Evolutionary conservation across 2,888 invertebrate genomes (phyloP).

Genomic region (Aelia acuminata): DNA sequence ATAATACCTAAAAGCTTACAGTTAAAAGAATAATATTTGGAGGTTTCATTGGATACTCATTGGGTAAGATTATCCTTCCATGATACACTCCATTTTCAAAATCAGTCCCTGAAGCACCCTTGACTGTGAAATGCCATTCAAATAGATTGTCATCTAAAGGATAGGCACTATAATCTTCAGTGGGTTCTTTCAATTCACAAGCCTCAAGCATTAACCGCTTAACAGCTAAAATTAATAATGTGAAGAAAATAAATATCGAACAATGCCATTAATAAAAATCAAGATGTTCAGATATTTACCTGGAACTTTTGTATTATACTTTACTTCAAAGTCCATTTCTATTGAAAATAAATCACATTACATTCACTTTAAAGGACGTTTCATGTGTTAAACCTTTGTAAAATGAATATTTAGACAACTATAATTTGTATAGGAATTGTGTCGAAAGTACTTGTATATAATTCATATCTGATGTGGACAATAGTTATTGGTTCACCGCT

Average conservation of each 20-base stretch:
- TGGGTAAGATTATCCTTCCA: slow-evolving; percentile 90
- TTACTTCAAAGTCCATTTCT: slow-evolving; percentile 69
- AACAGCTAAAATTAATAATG: slow-evolving; percentile 77
- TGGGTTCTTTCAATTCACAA: slow-evolving; percentile 85
- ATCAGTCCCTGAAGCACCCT: slow-evolving; percentile 89
- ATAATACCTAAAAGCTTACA: slow-evolving; percentile 93
- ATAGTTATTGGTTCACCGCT: slow-evolving; percentile 45
- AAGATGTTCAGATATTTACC: slow-evolving; percentile 68
- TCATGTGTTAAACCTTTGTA: neutral
- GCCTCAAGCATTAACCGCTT: slow-evolving; percentile 95
- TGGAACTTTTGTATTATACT: slow-evolving; percentile 76
- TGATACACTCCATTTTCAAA: slow-evolving; percentile 94
- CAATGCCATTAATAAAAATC: neutral
- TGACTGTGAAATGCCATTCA: slow-evolving; percentile 97
- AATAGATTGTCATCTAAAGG: slow-evolving; percentile 95
- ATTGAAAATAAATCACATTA: slow-evolving; percentile 31
- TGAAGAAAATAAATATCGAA: slow-evolving; percentile 1
- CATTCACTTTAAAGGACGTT: slow-evolving; percentile 1
- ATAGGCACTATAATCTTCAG: slow-evolving; percentile 90
- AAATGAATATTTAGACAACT: slow-evolving; percentile 33
- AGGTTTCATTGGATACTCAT: slow-evolving; percentile 98
- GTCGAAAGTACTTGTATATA: slow-evolving; percentile 43
- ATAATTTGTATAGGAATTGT: slow-evolving; percentile 11
- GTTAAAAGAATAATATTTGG: slow-evolving; percentile 94
- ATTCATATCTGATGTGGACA: slow-evolving; percentile 53